Evolutionary conservation across 2,797 vertebrate species (phyloP).

Genomic region (Typhlichthys eigenmanni): DNA sequence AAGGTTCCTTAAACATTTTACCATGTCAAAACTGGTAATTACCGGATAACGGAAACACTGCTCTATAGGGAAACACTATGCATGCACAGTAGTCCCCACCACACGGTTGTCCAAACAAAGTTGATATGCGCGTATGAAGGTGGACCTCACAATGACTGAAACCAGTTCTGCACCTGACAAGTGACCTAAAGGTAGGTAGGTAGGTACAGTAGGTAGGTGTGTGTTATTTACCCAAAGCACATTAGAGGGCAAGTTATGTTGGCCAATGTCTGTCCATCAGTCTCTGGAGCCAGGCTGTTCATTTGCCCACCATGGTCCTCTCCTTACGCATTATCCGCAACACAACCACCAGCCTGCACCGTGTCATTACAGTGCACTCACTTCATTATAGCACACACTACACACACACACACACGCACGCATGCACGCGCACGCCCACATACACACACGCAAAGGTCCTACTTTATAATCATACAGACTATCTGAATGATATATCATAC

Average conservation of each 20-base stretch:
- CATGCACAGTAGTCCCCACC: too few species aligned
- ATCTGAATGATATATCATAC: too few species aligned
- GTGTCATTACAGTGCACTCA: slow-evolving; percentile 16
- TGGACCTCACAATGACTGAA: too few species aligned
- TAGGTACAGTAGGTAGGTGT: not conserved
- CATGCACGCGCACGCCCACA: not conserved
- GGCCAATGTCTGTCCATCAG: slow-evolving; percentile 10
- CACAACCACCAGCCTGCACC: not conserved
- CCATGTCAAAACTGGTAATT: too few species aligned
- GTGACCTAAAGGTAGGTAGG: too few species aligned
- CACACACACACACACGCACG: not conserved
- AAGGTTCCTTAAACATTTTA: too few species aligned
- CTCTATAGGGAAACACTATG: too few species aligned
- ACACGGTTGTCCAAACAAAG: too few species aligned
- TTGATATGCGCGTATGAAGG: too few species aligned
- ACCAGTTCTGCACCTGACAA: too few species aligned
- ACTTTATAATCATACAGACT: slow-evolving; percentile 27
- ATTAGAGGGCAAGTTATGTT: slow-evolving; percentile 12
- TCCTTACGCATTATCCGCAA: not conserved
- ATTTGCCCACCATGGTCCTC: slow-evolving; percentile 14
- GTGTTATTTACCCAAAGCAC: slow-evolving; percentile 16
- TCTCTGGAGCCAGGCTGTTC: slow-evolving; percentile 12
- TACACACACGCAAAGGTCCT: slow-evolving; percentile 4
- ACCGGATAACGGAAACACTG: too few species aligned
- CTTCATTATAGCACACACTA: slow-evolving; percentile 21